A percentile compares a stretch with the other conserved stretches of the same genome.
Conservation (phyloP, 2,797 vertebrate genomes). For the Propithecus deckenii region DNA sequence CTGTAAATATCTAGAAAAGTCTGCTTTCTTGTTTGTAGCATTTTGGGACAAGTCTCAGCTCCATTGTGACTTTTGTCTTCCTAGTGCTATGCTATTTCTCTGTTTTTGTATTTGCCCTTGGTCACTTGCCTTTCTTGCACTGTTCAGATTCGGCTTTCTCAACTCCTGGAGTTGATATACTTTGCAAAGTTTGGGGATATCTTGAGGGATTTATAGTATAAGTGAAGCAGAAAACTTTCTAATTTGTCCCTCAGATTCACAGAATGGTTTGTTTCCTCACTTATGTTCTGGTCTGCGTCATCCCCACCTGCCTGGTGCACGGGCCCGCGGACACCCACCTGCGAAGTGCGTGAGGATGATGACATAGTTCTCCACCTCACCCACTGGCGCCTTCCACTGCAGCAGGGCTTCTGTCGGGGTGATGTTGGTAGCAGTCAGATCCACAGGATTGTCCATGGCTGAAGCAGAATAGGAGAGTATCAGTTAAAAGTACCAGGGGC, state of each 20-base stretch:
- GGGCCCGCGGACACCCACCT: slow-evolving; percentile 82
- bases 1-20: neutral
- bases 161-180: neutral
- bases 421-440: slow-evolving; percentile 92
- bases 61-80: neutral
- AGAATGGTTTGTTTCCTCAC: neutral
- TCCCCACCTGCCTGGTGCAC: neutral
- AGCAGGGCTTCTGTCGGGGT: slow-evolving; percentile 94
- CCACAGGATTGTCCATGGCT: slow-evolving; percentile 96
- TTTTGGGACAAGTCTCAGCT: neutral
- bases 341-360: slow-evolving; percentile 90
- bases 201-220: neutral
- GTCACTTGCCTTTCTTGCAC: neutral
- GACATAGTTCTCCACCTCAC: slow-evolving; percentile 94
- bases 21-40: neutral
- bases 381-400: slow-evolving; percentile 91
- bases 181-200: neutral
- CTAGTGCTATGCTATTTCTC: neutral
- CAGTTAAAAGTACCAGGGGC: neutral
- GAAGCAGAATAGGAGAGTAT: slow-evolving; percentile 13
- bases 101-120: neutral
- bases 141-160: neutral
- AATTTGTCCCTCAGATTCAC: neutral
- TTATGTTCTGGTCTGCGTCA: neutral
- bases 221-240: neutral